Evolutionary conservation across 1,140 invertebrate species (phyloP).

Genomic region (Drosophila lini): DNA sequence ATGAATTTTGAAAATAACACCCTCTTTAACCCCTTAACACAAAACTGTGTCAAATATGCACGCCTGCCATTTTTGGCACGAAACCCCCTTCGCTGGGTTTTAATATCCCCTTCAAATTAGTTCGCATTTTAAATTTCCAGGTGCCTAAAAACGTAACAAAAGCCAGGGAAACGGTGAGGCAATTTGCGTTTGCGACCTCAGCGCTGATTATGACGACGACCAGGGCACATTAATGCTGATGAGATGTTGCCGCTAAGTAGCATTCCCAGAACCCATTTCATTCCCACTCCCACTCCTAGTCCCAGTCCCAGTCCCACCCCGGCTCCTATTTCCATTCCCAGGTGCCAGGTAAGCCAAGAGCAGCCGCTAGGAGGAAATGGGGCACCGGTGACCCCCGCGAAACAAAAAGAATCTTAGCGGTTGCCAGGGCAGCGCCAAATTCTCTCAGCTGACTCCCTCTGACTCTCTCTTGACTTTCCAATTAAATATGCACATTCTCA

Average conservation of each 20-base stretch:
- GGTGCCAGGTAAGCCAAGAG: constrained; percentile 59
- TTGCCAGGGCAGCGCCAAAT: constrained; percentile 53
- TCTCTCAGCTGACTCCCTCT: constrained; percentile 12
- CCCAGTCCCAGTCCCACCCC: not conserved
- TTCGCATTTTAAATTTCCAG: constrained; percentile 57
- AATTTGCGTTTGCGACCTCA: constrained; percentile 67
- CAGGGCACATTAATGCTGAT: constrained; percentile 78
- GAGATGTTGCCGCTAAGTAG: constrained; percentile 78
- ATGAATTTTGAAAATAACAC: constrained; percentile 5
- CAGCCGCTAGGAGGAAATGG: constrained; percentile 12
- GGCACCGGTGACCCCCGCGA: constrained; percentile 23
- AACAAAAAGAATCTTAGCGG: constrained; percentile 59
- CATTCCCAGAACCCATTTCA: constrained; percentile 66
- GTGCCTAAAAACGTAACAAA: constrained; percentile 14
- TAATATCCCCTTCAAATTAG: constrained; percentile 51
- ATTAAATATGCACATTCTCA: constrained; percentile 84
- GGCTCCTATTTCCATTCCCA: constrained; percentile 7
- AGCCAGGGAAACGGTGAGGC: constrained; percentile 41
- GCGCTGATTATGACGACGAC: constrained; percentile 74
- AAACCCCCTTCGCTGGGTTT: constrained; percentile 13
- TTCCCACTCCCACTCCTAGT: constrained; percentile 12
- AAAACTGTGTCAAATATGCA: constrained; percentile 19
- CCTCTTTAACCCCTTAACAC: constrained; percentile 11
- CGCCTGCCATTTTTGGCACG: constrained; percentile 7
- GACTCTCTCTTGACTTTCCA: constrained; percentile 75